Evolutionary conservation across 2,888 invertebrate genomes (phyloP).

Genomic region (Cosmia pyralina): DNA sequence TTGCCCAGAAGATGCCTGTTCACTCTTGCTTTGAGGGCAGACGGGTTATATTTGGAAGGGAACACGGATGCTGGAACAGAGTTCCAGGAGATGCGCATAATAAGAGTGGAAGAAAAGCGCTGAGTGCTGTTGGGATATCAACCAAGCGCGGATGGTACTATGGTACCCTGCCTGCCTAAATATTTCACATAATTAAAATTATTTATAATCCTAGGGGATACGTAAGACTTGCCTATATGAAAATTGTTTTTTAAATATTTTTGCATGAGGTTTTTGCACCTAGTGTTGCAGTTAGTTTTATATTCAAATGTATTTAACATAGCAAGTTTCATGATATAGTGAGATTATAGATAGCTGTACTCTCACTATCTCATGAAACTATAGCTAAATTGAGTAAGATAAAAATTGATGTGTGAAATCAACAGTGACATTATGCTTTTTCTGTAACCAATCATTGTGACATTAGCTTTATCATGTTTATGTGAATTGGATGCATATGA

Average conservation of each 20-base stretch:
- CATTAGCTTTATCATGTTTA: not conserved
- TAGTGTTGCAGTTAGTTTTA: not conserved
- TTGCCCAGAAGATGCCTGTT: too few relatives aligned
- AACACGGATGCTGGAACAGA: too few relatives aligned
- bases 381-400: conserved; percentile 5
- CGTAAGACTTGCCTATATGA: not conserved
- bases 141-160: too few relatives aligned
- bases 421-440: not conserved
- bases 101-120: too few relatives aligned
- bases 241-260: not conserved
- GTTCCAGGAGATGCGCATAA: too few relatives aligned
- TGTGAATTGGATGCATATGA: not conserved
- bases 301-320: not conserved
- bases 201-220: not conserved
- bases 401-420: not conserved
- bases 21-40: too few relatives aligned
- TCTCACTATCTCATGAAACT: not conserved
- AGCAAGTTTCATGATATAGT: not conserved
- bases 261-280: not conserved
- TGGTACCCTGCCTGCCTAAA: not conserved
- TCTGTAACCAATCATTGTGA: not conserved
- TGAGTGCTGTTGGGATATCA: too few relatives aligned
- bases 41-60: too few relatives aligned
- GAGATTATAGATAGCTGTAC: not conserved
- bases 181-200: not conserved